A percentile compares a stretch with the other conserved stretches of the same genome.
These are phyloP conservation scores for Accipiter virgatus DNA, from an alignment of 2,113 vertebrate species.

Conservation along the genomic window DNA sequence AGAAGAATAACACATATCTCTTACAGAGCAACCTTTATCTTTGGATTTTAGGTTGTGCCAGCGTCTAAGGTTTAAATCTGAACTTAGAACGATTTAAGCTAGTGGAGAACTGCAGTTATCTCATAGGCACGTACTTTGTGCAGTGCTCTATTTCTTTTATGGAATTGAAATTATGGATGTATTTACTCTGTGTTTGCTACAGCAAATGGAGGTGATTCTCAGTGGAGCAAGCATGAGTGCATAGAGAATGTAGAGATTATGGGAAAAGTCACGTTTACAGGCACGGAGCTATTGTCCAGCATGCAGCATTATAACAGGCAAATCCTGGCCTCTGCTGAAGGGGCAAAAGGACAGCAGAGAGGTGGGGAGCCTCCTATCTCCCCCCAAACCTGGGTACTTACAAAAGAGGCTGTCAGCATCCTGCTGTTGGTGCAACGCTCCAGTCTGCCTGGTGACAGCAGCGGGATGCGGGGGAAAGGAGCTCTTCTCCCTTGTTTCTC, in stretches of 20 bases:
- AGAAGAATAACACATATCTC: background rate
- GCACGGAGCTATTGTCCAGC: background rate
- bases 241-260: background rate
- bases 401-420: background rate
- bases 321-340: background rate
- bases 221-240: background rate
- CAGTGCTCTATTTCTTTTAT: background rate
- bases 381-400: background rate
- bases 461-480: background rate
- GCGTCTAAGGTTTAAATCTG: background rate
- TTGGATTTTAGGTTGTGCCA: background rate
- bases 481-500: background rate
- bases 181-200: background rate
- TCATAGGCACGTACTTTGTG: background rate
- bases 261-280: background rate
- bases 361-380: background rate
- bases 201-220: background rate
- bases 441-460: rapidly evolving
- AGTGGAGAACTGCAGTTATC: background rate
- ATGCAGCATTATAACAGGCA: background rate
- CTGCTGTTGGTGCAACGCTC: background rate
- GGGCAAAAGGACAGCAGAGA: background rate
- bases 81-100: background rate
- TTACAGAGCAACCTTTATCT: background rate
- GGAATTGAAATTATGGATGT: background rate